Conservation (phyloP, 2,888 invertebrate species). For the Griposia aprilina region DNA sequence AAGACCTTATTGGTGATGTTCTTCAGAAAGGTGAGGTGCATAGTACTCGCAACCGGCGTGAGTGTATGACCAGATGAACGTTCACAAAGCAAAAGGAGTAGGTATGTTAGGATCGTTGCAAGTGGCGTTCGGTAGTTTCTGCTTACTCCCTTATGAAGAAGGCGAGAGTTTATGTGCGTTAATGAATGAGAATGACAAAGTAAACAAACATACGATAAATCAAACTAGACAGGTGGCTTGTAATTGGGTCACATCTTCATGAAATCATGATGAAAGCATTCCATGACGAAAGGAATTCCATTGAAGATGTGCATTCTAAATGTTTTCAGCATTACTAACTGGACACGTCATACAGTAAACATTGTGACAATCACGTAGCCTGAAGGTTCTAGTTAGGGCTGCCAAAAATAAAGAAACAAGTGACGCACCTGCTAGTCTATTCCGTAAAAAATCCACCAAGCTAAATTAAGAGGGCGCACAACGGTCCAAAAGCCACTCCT, state of each 20-base stretch:
- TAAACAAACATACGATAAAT: slow-evolving; percentile 8
- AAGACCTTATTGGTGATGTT: too few relatives aligned
- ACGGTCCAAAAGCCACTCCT: too few relatives aligned
- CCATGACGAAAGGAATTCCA: slow-evolving; percentile 55
- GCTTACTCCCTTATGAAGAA: too few relatives aligned
- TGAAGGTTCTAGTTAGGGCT: slow-evolving; percentile 50
- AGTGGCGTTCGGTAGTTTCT: too few relatives aligned
- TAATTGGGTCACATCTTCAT: slow-evolving; percentile 37
- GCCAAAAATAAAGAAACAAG: background rate
- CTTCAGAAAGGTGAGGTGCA: too few relatives aligned
- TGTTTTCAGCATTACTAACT: slow-evolving; percentile 55
- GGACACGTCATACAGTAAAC: slow-evolving; percentile 36
- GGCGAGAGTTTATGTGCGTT: too few relatives aligned
- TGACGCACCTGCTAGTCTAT: background rate
- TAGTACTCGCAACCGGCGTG: too few relatives aligned
- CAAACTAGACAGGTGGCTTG: slow-evolving; percentile 7
- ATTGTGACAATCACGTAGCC: slow-evolving; percentile 27
- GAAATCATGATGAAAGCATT: slow-evolving; percentile 29
- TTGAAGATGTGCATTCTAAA: slow-evolving; percentile 48
- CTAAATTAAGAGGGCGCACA: too few relatives aligned
- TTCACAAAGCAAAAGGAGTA: too few relatives aligned
- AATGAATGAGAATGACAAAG: background rate
- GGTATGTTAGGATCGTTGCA: too few relatives aligned
- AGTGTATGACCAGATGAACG: too few relatives aligned
- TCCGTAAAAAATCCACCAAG: background rate